Conservation (phyloP, 2,888 invertebrate genomes). For the Phragmatobia fuliginosa region DNA sequence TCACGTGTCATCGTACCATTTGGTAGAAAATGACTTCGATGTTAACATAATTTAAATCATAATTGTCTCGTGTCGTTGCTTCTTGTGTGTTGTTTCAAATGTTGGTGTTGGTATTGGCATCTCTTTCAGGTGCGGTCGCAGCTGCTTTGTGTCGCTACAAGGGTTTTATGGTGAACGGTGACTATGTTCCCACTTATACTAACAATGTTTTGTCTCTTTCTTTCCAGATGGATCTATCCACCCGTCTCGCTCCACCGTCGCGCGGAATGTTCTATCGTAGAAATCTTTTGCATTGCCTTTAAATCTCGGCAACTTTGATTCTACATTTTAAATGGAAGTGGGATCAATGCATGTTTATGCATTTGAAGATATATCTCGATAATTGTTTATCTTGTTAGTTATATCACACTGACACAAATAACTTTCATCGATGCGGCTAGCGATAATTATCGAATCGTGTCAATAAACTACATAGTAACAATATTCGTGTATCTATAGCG, state of each 20-base stretch:
- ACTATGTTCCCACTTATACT: conserved; percentile 63
- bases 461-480: neutral
- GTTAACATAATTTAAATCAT: conserved; percentile 11
- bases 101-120: conserved; percentile 63
- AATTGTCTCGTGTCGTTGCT: conserved; percentile 64
- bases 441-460: neutral
- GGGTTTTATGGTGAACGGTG: conserved; percentile 70
- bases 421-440: conserved; percentile 7
- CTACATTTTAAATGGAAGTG: conserved; percentile 43
- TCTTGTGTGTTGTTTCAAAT: conserved; percentile 69
- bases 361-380: conserved; percentile 34
- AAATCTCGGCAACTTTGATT: conserved; percentile 41
- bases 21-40: neutral
- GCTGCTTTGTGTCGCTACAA: conserved; percentile 77
- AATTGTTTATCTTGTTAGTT: conserved; percentile 26
- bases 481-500: neutral
- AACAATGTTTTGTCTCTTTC: conserved; percentile 81
- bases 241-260: conserved; percentile 61
- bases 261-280: conserved; percentile 52
- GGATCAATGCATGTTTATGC: conserved; percentile 40
- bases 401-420: conserved; percentile 3
- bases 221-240: conserved; percentile 75
- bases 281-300: conserved; percentile 51
- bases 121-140: conserved; percentile 65
- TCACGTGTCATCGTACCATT: neutral